A percentile compares a stretch with the other conserved stretches of the same genome.
These are phyloP conservation scores for Drosophila rufa DNA, from an alignment of 1,140 invertebrate genomes.

Conservation along the genomic window DNA sequence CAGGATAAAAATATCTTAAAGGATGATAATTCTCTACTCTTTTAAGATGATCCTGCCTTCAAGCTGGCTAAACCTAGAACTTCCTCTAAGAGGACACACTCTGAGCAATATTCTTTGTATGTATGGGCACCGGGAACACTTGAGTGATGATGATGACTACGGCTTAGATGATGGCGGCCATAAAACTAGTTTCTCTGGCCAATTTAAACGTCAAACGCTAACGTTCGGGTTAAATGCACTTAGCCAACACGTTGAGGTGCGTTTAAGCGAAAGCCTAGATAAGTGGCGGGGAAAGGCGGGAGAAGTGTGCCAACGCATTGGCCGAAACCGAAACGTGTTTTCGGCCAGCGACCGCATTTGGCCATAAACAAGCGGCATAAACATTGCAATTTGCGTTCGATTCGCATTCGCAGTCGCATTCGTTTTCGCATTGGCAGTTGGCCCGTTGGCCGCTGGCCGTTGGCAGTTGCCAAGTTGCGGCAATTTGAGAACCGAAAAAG, in stretches of 20 bases:
- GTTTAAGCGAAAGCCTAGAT: constrained; percentile 80
- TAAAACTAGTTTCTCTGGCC: constrained; percentile 65
- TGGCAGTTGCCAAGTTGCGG: constrained; percentile 1
- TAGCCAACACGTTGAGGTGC: constrained; percentile 80
- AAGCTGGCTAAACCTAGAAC: too few relatives aligned
- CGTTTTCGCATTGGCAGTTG: constrained; percentile 21
- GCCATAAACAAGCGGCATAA: constrained; percentile 79
- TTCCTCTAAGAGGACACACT: too few relatives aligned
- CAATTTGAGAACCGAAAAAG: constrained; percentile 43
- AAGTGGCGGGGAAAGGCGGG: constrained; percentile 39
- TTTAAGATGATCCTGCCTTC: background rate
- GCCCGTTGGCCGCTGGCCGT: background rate
- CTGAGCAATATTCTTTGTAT: background rate
- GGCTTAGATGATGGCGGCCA: constrained; percentile 32
- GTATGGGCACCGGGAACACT: constrained; percentile 8
- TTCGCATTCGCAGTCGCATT: constrained; percentile 57
- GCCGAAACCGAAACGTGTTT: constrained; percentile 58
- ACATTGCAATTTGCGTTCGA: constrained; percentile 78
- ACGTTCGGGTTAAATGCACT: constrained; percentile 82
- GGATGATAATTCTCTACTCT: background rate
- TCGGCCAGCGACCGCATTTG: constrained; percentile 62
- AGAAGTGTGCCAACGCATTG: constrained; percentile 62
- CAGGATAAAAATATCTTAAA: too few relatives aligned
- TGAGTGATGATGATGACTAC: constrained; percentile 52
- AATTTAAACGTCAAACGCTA: constrained; percentile 80